Percentiles rank a stretch among this genome's conserved stretches.
Evolutionary conservation across 2,113 vertebrate species (phyloP).

Genomic region (Clinocottus analis): DNA sequence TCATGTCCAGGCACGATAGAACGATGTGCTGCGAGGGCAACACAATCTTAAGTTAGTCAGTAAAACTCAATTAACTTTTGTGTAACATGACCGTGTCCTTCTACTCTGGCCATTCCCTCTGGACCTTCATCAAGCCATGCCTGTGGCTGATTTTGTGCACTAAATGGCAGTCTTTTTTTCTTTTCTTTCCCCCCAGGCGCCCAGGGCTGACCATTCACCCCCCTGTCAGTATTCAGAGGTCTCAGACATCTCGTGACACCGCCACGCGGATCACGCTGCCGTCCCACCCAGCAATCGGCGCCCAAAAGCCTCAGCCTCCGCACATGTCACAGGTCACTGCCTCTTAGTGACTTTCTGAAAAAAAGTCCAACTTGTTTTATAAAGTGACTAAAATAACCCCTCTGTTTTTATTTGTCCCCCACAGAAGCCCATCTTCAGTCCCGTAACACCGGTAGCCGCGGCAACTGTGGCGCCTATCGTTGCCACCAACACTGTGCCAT

Average conservation of each 20-base stretch:
- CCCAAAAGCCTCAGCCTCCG: constrained; percentile 91
- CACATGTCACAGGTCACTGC: constrained; percentile 92
- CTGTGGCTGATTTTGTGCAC: background rate
- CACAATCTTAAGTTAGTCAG: background rate
- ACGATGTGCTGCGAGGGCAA: too few species aligned
- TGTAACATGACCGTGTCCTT: background rate
- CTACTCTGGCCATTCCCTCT: background rate
- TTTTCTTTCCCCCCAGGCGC: constrained; percentile 78
- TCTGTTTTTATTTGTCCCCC: background rate
- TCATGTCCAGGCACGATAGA: too few species aligned
- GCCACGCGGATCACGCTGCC: constrained; percentile 92
- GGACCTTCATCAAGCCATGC: background rate
- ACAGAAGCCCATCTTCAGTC: constrained; percentile 96
- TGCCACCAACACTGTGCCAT: constrained; percentile 94
- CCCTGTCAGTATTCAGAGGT: constrained; percentile 93
- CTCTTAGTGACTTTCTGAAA: background rate
- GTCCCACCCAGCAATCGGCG: constrained; percentile 91
- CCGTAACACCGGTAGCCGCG: constrained; percentile 95
- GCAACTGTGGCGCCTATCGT: constrained; percentile 98
- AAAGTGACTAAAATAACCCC: background rate
- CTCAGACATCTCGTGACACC: constrained; percentile 87
- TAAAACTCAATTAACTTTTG: background rate
- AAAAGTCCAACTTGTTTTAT: background rate
- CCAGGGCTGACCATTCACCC: constrained; percentile 92
- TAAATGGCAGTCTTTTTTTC: background rate